Conservation (phyloP, 1,140 invertebrate genomes). For the Apis laboriosa region DNA sequence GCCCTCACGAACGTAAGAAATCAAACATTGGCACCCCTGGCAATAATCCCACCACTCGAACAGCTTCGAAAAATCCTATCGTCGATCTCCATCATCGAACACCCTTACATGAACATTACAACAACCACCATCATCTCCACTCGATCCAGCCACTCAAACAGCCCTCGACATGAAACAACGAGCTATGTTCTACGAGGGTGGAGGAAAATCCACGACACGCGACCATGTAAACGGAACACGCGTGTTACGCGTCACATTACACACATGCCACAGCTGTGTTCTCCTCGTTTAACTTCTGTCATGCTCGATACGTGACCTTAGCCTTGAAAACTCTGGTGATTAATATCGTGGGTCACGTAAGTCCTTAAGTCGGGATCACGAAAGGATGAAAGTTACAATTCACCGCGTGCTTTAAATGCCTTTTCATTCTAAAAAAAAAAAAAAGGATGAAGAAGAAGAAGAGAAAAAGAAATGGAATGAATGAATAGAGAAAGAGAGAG, state of each 20-base stretch:
- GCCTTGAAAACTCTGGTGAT: slow-evolving; percentile 65
- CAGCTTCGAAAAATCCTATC: neutral
- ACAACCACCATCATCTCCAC: neutral
- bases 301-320: slow-evolving; percentile 69
- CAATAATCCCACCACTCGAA: neutral
- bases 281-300: slow-evolving; percentile 14
- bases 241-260: slow-evolving; percentile 5
- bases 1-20: neutral
- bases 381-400: slow-evolving; percentile 48
- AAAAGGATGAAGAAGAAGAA: too few relatives aligned
- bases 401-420: neutral
- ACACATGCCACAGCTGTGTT: neutral
- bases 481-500: too few relatives aligned
- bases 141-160: neutral
- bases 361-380: slow-evolving; percentile 42
- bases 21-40: neutral
- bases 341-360: slow-evolving; percentile 71
- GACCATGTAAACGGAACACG: slow-evolving; percentile 15
- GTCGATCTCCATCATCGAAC: neutral
- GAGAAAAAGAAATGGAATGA: too few relatives aligned
- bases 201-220: neutral
- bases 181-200: too few relatives aligned
- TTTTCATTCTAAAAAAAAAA: neutral
- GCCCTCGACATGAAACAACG: slow-evolving; percentile 3
- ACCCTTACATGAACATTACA: neutral